These are phyloP conservation scores for Anas bahamensis DNA, from an alignment of 2,797 vertebrate species.

Conservation along the genomic window DNA sequence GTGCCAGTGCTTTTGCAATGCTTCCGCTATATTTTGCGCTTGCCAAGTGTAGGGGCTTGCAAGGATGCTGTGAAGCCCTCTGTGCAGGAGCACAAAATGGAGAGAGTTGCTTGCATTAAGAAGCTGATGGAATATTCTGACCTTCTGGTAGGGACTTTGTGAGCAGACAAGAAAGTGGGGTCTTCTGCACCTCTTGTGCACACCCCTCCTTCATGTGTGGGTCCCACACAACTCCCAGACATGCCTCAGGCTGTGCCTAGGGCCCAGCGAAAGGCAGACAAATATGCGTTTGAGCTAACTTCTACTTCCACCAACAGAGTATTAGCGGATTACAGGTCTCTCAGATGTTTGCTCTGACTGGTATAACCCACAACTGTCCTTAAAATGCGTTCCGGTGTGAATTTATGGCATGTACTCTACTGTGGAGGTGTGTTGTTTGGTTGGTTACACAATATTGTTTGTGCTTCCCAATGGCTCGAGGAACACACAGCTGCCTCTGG, in stretches of 20 bases:
- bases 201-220: neutral
- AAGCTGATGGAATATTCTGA: neutral
- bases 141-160: neutral
- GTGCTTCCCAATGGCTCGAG: neutral
- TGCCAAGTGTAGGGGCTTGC: neutral
- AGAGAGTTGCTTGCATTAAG: neutral
- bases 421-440: neutral
- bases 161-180: neutral
- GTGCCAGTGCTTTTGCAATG: accelerated
- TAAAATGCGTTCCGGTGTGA: neutral
- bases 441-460: neutral
- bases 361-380: neutral
- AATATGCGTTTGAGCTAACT: neutral
- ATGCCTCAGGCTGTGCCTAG: accelerated
- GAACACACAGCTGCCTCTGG: conserved; percentile 14
- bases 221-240: neutral
- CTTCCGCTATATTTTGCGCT: neutral
- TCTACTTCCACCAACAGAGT: neutral
- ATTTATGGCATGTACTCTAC: neutral
- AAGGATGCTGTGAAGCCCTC: neutral
- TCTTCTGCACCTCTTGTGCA: neutral
- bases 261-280: neutral
- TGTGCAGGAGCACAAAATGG: neutral
- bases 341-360: neutral
- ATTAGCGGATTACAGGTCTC: accelerated